These are phyloP conservation scores for Sturnira hondurensis DNA, from an alignment of 2,113 vertebrate species.

Conservation along the genomic window DNA sequence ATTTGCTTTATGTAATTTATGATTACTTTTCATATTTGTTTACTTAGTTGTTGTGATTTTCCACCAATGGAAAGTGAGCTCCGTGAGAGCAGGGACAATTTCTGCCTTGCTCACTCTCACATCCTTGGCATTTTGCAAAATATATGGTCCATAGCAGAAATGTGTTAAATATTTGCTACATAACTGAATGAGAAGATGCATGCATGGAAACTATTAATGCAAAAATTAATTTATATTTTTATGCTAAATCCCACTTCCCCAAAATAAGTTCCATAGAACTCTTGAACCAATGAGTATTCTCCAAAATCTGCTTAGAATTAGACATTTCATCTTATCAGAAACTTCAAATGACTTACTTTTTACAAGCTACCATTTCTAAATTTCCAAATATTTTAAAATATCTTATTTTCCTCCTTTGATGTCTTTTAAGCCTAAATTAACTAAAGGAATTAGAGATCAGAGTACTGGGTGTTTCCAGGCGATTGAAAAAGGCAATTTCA, in stretches of 20 bases:
- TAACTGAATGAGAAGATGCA: neutral
- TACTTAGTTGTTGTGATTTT: neutral
- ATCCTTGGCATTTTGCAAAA: neutral
- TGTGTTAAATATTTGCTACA: neutral
- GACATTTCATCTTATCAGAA: neutral
- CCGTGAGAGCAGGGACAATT: neutral
- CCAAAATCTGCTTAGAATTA: neutral
- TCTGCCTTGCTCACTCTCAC: neutral
- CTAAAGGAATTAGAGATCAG: constrained; percentile 13
- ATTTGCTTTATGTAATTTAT: neutral
- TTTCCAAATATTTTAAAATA: constrained; percentile 23
- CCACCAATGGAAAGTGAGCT: neutral
- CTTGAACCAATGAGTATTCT: neutral
- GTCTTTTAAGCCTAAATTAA: constrained; percentile 31
- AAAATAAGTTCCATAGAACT: neutral
- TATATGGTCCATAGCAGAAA: neutral
- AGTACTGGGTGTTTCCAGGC: constrained; percentile 20
- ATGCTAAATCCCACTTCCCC: neutral
- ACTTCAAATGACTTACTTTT: neutral
- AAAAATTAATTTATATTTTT: constrained; percentile 23
- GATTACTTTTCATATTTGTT: neutral
- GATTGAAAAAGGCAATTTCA: constrained; percentile 55
- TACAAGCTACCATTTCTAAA: neutral
- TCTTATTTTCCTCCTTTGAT: constrained; percentile 20
- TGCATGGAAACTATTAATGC: neutral